A percentile compares a stretch with the other conserved stretches of the same genome.
Evolutionary conservation across 2,888 invertebrate genomes (phyloP).

Genomic region (Tethea ocularis): DNA sequence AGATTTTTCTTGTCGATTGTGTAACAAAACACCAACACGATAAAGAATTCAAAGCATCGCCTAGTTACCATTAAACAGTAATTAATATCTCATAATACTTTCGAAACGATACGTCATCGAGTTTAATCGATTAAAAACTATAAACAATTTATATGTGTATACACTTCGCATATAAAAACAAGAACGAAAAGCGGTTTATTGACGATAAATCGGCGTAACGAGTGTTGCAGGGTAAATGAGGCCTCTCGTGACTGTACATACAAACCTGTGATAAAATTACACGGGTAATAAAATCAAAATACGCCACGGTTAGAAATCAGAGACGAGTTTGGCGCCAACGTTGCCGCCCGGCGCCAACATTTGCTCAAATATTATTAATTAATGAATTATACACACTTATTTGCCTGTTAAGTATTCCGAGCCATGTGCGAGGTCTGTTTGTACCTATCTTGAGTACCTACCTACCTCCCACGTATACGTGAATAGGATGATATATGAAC

Average conservation of each 20-base stretch:
- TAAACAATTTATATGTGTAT: constrained; percentile 16
- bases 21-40: background rate
- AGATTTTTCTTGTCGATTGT: constrained; percentile 9
- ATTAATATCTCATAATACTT: constrained; percentile 13
- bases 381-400: constrained; percentile 12
- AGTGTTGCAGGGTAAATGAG: constrained; percentile 37
- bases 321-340: constrained; percentile 43
- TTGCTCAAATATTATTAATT: constrained; percentile 37
- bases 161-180: constrained; percentile 39
- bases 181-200: constrained; percentile 51
- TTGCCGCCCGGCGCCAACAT: constrained; percentile 39
- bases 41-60: background rate
- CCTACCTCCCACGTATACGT: background rate
- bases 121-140: constrained; percentile 42
- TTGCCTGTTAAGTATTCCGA: constrained; percentile 1
- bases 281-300: constrained; percentile 51
- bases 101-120: constrained; percentile 17
- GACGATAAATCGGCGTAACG: constrained; percentile 52
- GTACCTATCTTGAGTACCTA: constrained; percentile 10
- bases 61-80: background rate
- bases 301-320: constrained; percentile 30
- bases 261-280: constrained; percentile 45
- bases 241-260: constrained; percentile 37
- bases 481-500: constrained; percentile 2
- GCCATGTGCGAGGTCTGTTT: constrained; percentile 14